A percentile compares a stretch with the other conserved stretches of the same genome.
phyloP scores from a whole-genome alignment of 1,140 invertebrate genomes.

The Semibalanus balanoides region DNA sequence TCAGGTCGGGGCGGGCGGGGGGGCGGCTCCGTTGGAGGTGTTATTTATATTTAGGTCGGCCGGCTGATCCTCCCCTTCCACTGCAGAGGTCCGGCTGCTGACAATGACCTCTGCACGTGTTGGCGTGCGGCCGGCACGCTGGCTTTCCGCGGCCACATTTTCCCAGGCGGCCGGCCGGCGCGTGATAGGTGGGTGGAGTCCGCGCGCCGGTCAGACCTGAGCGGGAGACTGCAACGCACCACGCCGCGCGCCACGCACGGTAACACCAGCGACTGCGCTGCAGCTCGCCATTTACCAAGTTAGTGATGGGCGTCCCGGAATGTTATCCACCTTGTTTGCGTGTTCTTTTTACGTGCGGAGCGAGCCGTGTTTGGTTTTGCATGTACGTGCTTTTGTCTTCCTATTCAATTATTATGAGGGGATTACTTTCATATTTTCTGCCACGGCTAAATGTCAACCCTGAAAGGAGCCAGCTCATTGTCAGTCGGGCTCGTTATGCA shows the following conservation, averaged over 20 bases:
- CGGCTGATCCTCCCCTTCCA: too few species aligned
- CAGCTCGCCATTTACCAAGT: not conserved
- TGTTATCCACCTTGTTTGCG: not conserved
- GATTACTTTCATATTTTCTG: not conserved
- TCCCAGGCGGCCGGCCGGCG: not conserved
- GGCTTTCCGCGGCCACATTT: not conserved
- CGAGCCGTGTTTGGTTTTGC: not conserved
- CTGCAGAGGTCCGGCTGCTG: too few species aligned
- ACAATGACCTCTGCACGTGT: too few species aligned
- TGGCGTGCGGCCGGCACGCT: not conserved
- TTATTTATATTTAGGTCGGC: too few species aligned
- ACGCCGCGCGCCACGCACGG: not conserved
- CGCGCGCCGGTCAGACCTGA: not conserved
- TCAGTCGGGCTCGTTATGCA: not conserved
- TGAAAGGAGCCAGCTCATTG: not conserved
- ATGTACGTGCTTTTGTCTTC: not conserved
- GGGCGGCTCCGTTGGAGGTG: too few species aligned
- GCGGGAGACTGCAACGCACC: not conserved
- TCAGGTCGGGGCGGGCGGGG: too few species aligned
- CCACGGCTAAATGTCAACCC: not conserved
- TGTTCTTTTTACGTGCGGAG: not conserved
- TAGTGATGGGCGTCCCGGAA: not conserved
- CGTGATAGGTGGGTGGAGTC: not conserved
- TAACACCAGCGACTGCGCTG: not conserved
- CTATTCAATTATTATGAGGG: not conserved